Evolutionary conservation across 1,140 invertebrate genomes (phyloP).

Genomic region (Anoplolepis gracilipes): DNA sequence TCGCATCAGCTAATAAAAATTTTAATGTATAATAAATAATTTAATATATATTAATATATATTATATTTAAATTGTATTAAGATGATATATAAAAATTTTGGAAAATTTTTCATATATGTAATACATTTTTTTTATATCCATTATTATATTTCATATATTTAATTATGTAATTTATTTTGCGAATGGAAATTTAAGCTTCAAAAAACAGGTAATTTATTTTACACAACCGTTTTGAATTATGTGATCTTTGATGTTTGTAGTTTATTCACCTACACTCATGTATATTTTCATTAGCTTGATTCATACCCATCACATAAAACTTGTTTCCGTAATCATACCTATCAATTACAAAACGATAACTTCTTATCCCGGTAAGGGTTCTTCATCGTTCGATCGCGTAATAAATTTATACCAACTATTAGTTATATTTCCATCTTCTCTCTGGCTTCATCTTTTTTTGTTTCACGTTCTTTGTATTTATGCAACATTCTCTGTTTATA

Average conservation of each 20-base stretch:
- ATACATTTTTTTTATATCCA: neutral
- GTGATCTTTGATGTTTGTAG: constrained; percentile 23
- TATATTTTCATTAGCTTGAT: constrained; percentile 46
- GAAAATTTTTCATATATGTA: neutral
- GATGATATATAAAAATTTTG: too few relatives aligned
- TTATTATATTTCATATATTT: neutral
- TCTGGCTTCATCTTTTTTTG: neutral
- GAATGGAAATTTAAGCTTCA: neutral
- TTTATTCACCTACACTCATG: constrained; percentile 59
- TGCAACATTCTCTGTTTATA: neutral
- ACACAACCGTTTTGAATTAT: constrained; percentile 2
- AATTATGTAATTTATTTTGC: neutral
- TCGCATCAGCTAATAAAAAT: too few relatives aligned
- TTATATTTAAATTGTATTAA: too few relatives aligned
- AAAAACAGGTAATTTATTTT: neutral
- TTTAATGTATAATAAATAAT: too few relatives aligned
- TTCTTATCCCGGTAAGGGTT: constrained; percentile 48
- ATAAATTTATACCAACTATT: constrained; percentile 65
- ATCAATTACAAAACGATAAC: constrained; percentile 71
- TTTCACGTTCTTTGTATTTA: constrained; percentile 46
- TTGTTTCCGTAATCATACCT: constrained; percentile 48
- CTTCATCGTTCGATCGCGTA: constrained; percentile 60
- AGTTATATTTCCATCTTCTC: constrained; percentile 37
- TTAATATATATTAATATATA: too few relatives aligned
- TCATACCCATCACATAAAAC: neutral